Evolutionary conservation across 37 sponge, comb jelly and placozoan species (phyloP), one percentile per base, ranked within the genome.

Genomic region (Dysidea cf. avara): DNA sequence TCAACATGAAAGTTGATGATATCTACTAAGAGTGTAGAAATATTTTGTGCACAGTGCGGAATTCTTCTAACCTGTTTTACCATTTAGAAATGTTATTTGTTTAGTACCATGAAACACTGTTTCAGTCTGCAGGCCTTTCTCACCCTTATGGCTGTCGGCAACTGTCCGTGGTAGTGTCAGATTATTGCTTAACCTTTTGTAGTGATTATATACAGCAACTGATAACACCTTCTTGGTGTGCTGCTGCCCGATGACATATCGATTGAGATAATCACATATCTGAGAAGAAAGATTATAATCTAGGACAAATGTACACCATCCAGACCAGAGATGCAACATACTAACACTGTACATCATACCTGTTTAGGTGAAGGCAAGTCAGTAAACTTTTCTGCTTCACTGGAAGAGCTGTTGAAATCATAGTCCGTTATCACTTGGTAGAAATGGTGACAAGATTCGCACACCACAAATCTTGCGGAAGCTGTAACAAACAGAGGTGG

Each of bases 121-220:
- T n/a, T n/a, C n/a, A n/a, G n/a, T n/a, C n/a, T n/a, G n/a, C n/a
- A n/a, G n/a, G n/a, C n/a, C n/a, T n/a, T n/a, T n/a, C n/a, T 43
- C 9, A 9, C 46, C 9, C 46, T 43, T 43, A 43, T 9, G 5
- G 46, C 46, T 43, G 9, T 5, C 9, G 46, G n/a, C n/a, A n/a
- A n/a, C n/a, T n/a, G 46, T 12, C 46, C 9, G 5, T 9, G 9
- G 9, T 20, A 31, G 39, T 25, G 64, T 6, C 28, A 17, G 14
- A 13, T 66, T 80, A 51, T 33, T 28, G 49, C 18, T 61, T 46
- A 97, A 79, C 2, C 99, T 50, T 83, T 99, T 99, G 91, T 95
- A 99, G 68, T 99, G 99, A 69, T 99, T 99, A 76, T 99, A 99
- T 43, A 95, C 92, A 18, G 96, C 93, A 28, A 99, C 99, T 34